Evolutionary conservation across 1,140 invertebrate genomes (phyloP).

Genomic region (Helicorthomorpha holstii): DNA sequence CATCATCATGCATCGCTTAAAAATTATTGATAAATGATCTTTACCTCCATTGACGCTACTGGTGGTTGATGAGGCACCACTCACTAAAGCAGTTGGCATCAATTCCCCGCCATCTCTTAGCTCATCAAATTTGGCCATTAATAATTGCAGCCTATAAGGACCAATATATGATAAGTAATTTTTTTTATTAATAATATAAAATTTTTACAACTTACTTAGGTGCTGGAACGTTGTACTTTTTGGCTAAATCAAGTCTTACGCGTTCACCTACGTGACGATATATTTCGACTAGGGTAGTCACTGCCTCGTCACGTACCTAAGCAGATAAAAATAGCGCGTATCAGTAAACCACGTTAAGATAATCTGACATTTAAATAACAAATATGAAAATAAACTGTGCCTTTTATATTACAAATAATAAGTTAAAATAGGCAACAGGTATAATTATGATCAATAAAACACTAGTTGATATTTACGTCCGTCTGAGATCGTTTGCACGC

Average conservation of each 20-base stretch:
- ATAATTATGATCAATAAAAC: too few species aligned
- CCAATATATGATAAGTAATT: slow-evolving; percentile 1
- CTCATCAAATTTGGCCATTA: slow-evolving; percentile 76
- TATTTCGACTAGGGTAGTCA: slow-evolving; percentile 68
- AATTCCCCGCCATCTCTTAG: slow-evolving; percentile 57
- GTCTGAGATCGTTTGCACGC: too few species aligned
- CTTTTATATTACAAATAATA: too few species aligned
- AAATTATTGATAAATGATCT: too few species aligned
- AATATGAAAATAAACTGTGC: not conserved
- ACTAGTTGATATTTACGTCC: too few species aligned
- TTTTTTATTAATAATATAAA: not conserved
- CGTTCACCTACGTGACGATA: slow-evolving; percentile 87
- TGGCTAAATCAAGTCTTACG: slow-evolving; percentile 59
- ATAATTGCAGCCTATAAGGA: slow-evolving; percentile 35
- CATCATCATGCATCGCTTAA: too few species aligned
- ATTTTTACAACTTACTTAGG: slow-evolving; percentile 41
- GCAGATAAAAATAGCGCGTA: too few species aligned
- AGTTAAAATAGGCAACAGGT: too few species aligned
- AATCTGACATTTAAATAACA: not conserved
- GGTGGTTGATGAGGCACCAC: slow-evolving; percentile 7
- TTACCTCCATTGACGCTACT: not conserved
- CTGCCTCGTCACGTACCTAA: slow-evolving; percentile 59
- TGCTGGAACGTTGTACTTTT: slow-evolving; percentile 55
- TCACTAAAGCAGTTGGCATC: slow-evolving; percentile 51
- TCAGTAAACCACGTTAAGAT: not conserved